Evolutionary conservation across 2,797 vertebrate species (phyloP).

Genomic region (Molossus alvarezi): DNA sequence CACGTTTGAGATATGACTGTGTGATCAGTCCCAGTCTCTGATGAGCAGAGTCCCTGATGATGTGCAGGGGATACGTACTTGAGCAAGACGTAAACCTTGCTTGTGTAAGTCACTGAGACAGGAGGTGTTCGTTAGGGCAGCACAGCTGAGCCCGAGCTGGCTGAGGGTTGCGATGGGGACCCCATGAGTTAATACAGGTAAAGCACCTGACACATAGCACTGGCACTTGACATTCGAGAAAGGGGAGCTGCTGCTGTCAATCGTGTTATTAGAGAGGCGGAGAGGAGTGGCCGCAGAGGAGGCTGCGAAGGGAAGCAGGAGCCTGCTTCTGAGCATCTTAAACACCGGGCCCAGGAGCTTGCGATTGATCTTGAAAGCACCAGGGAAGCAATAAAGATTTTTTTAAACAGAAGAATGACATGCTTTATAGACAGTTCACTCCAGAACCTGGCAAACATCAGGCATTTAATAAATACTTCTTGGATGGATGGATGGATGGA

Average conservation of each 20-base stretch:
- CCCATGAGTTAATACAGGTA: background rate
- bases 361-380: slow-evolving; percentile 11
- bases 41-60: background rate
- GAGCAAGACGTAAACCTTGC: background rate
- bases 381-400: background rate
- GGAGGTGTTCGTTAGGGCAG: background rate
- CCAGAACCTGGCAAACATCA: slow-evolving; percentile 63
- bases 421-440: slow-evolving; percentile 43
- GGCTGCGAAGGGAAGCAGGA: background rate
- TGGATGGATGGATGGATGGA: background rate
- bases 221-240: background rate
- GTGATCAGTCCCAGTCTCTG: background rate
- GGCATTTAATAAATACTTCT: slow-evolving; percentile 62
- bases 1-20: background rate
- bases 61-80: background rate
- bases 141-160: background rate
- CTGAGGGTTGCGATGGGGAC: background rate
- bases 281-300: background rate
- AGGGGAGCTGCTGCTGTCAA: background rate
- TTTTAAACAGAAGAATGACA: slow-evolving; percentile 44
- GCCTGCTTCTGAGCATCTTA: background rate
- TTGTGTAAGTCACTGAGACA: background rate
- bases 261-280: background rate
- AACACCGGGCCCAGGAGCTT: background rate
- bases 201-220: background rate